Conservation (phyloP, 2,888 invertebrate species). For the Cynaeus angustus region DNA sequence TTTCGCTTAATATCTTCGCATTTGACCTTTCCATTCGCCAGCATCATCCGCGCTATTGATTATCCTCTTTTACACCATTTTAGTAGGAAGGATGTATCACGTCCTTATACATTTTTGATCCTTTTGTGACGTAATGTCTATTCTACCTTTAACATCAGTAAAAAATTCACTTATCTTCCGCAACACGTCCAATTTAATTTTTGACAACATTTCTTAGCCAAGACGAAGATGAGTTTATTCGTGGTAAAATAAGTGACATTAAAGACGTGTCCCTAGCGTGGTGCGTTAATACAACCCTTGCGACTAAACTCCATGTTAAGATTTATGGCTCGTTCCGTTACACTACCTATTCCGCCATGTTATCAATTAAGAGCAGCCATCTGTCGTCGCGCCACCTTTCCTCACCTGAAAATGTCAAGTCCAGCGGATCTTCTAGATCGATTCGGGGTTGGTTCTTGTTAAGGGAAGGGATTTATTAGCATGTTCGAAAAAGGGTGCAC, state of each 20-base stretch:
- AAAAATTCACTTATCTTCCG: too few species aligned
- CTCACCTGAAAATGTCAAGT: conserved; percentile 23
- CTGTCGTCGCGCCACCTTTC: conserved; percentile 38
- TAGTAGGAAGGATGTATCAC: conserved; percentile 6
- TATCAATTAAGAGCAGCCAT: conserved; percentile 36
- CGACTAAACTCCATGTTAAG: conserved; percentile 19
- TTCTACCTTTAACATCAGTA: not conserved
- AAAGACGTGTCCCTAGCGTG: conserved; percentile 9
- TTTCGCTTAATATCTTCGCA: not conserved
- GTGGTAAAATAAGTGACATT: conserved; percentile 27
- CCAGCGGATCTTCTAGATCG: conserved; percentile 25
- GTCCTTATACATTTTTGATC: conserved; percentile 25
- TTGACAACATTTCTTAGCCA: not conserved
- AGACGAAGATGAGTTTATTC: not conserved
- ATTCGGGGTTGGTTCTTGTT: conserved; percentile 7
- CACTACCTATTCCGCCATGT: conserved; percentile 10
- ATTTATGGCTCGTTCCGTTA: conserved; percentile 25
- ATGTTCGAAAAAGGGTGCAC: conserved; percentile 1
- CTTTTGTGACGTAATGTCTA: not conserved
- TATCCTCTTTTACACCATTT: conserved; percentile 8
- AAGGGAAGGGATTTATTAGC: conserved; percentile 8
- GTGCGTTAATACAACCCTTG: conserved; percentile 15
- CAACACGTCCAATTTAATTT: not conserved
- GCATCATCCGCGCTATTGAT: conserved; percentile 13
- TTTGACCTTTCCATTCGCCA: conserved; percentile 7